Evolutionary conservation across 2,113 vertebrate genomes (phyloP), one percentile per base, ranked within the genome.

Genomic region (Labeo rohita): DNA sequence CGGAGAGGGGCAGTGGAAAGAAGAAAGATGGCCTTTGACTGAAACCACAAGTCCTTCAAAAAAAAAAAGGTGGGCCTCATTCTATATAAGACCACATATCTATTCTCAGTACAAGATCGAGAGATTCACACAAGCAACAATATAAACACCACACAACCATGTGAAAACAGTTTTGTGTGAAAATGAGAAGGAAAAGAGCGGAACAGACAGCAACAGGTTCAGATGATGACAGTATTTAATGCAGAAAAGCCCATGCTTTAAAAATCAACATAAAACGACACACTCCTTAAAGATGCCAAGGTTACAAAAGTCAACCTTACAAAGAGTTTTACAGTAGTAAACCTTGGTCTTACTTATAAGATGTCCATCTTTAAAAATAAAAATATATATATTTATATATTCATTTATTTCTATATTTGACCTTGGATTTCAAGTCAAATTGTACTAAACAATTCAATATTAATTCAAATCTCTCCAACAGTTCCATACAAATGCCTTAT

Each of bases 241-340:
- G 87, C 76, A 92, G 90, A 92, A 89, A 92, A 93, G 89, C 88
- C 91, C 91, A 92, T 92, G 91, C 90, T 91, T 92, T 89, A 90
- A 84, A 91, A 94, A 94, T 91, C 91, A 93, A 83, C 88, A 86
- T 89, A 80, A 89, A 93, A 94, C 92, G 91, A 88, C 91, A 92
- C 87, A 91, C 86, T 89, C 84, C 86, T 89, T 85, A 86, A 66
- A 78, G 86, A 78, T 77, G 66, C 72, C 80, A 75, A 61, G 52
- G 15, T 45, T 72, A 45, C 34, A 59, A 83, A 76, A 83, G 49
- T 83, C 65, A n/a, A 72, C 28, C 6, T 63, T 13, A 75, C 36
- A 73, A 84, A 84, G 39, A 34, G 36, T 21, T 49, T 28, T 18
- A 56, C 75, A 86, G 52, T 21, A 59, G 13, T 72, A 85, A 85